phyloP scores from a whole-genome alignment of 2,113 vertebrate species.

The Motacilla tschutschensis region DNA sequence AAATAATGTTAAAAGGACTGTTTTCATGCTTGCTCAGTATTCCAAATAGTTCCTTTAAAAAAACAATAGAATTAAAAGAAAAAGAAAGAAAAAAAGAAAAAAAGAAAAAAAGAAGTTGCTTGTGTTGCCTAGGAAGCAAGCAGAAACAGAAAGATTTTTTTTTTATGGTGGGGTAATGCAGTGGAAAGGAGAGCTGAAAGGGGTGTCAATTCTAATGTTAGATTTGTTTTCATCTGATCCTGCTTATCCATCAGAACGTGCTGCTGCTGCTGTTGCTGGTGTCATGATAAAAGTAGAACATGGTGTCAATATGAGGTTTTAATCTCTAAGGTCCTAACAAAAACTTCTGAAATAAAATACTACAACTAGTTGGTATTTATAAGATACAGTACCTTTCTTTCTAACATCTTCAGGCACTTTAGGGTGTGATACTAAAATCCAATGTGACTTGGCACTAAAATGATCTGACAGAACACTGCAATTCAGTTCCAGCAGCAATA shows the following conservation, averaged over 20 bases:
- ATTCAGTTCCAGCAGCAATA: background rate
- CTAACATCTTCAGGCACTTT: background rate
- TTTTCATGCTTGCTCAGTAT: background rate
- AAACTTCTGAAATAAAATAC: background rate
- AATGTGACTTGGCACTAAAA: background rate
- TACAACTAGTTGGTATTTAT: background rate
- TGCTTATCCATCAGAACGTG: background rate
- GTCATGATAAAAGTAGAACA: background rate
- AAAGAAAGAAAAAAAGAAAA: rapidly evolving
- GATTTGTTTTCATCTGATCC: background rate
- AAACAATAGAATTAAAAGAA: background rate
- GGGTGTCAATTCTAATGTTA: background rate
- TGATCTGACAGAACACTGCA: background rate
- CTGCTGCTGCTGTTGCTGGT: background rate
- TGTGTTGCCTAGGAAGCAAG: background rate
- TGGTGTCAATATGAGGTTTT: background rate
- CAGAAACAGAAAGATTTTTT: background rate
- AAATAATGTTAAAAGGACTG: background rate
- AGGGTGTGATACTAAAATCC: background rate
- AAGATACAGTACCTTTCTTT: background rate
- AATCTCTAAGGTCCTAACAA: background rate
- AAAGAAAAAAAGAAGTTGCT: rapidly evolving
- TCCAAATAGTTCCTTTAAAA: background rate
- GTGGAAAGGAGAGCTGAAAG: rapidly evolving
- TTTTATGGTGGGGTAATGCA: background rate